Evolutionary conservation across 2,113 vertebrate species (phyloP).

Genomic region (Apaloderma vittatum): DNA sequence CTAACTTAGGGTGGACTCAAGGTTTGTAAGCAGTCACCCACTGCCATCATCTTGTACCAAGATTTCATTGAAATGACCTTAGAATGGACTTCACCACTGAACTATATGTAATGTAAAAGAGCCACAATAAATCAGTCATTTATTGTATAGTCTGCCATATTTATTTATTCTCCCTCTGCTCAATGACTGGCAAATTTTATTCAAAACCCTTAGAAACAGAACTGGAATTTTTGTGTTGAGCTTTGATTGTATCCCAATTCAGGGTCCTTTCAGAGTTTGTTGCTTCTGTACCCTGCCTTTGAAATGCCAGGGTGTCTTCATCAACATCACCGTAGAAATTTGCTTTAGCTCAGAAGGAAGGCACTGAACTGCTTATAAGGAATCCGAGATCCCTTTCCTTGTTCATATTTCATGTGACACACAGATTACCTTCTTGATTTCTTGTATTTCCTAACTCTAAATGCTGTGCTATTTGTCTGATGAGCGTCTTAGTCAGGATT

Average conservation of each 20-base stretch:
- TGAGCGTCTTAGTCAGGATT: conserved; percentile 38
- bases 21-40: background rate
- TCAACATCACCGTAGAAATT: background rate
- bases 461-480: background rate
- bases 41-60: background rate
- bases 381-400: background rate
- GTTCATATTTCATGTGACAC: conserved; percentile 43
- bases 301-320: background rate
- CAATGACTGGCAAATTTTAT: background rate
- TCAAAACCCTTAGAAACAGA: background rate
- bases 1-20: background rate
- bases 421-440: background rate
- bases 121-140: background rate
- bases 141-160: background rate
- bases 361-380: background rate
- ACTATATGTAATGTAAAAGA: background rate
- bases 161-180: background rate
- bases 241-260: background rate
- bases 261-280: background rate
- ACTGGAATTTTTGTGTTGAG: background rate
- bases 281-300: background rate
- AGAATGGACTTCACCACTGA: background rate
- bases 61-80: background rate
- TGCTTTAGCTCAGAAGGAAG: conserved; percentile 4
- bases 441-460: conserved; percentile 5